Evolutionary conservation across 1,140 invertebrate genomes (phyloP).

Genomic region (Oreohelix idahoensis): DNA sequence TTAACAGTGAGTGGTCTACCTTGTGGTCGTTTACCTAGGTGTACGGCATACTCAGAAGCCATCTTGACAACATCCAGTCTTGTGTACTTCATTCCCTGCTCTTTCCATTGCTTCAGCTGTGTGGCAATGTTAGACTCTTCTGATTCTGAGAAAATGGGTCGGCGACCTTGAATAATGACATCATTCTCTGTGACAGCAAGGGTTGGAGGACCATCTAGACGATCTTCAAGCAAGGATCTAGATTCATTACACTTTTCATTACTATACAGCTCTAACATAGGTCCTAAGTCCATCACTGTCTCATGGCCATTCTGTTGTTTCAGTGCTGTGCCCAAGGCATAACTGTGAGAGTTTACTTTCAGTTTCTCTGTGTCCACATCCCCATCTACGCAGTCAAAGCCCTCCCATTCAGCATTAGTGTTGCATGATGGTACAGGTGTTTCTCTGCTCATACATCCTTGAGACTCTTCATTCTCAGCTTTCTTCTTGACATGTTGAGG

Average conservation of each 20-base stretch:
- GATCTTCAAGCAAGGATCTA: neutral
- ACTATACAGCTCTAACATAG: constrained; percentile 35
- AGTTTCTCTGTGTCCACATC: neutral
- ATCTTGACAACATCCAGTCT: constrained; percentile 39
- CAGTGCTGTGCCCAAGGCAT: neutral
- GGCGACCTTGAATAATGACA: constrained; percentile 37
- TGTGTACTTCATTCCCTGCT: constrained; percentile 41
- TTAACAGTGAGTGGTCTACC: constrained; percentile 37
- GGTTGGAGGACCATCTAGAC: constrained; percentile 11
- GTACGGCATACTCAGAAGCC: constrained; percentile 40
- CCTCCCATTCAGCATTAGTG: constrained; percentile 26
- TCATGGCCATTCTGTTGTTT: constrained; percentile 25
- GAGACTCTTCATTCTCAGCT: constrained; percentile 11
- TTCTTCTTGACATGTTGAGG: constrained; percentile 39
- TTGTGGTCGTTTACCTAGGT: constrained; percentile 39
- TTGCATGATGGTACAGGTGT: neutral
- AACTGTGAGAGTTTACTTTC: neutral
- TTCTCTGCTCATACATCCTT: neutral
- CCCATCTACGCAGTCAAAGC: constrained; percentile 33
- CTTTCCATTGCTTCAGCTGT: constrained; percentile 38
- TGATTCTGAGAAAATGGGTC: constrained; percentile 38
- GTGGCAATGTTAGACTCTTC: constrained; percentile 35
- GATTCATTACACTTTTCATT: constrained; percentile 17
- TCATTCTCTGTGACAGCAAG: constrained; percentile 30
- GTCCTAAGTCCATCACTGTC: constrained; percentile 29